Evolutionary conservation across 1,140 invertebrate species (phyloP).

Genomic region (Tetragnatha versicolor): DNA sequence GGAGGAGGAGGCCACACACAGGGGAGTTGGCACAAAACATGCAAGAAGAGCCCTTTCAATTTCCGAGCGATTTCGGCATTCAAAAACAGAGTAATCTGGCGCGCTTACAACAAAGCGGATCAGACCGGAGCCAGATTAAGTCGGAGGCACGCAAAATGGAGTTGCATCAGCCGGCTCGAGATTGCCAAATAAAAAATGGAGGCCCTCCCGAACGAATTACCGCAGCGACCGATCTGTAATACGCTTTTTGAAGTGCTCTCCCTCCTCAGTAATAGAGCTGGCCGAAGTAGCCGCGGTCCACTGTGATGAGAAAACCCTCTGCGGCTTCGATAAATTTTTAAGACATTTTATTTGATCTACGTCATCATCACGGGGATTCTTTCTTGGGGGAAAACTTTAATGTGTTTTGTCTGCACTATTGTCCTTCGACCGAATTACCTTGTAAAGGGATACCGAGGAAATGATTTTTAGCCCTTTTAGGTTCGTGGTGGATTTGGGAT

Average conservation of each 20-base stretch:
- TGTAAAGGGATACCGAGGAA: too few species aligned
- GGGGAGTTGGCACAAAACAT: too few species aligned
- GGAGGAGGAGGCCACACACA: too few species aligned
- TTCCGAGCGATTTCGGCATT: too few species aligned
- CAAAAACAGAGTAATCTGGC: too few species aligned
- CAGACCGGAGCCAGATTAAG: conserved; percentile 31
- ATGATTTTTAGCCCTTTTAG: too few species aligned
- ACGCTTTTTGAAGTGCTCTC: conserved; percentile 41
- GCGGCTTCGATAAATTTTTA: conserved; percentile 32
- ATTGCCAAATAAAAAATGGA: conserved; percentile 55
- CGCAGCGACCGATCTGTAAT: conserved; percentile 49
- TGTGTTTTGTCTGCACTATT: too few species aligned
- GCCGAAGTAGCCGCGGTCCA: conserved; percentile 19
- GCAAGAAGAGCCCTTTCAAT: too few species aligned
- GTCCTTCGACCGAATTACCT: too few species aligned
- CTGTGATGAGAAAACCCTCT: conserved; percentile 1
- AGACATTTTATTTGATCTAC: conserved; percentile 1
- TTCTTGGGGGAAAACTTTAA: too few species aligned
- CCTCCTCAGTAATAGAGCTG: conserved; percentile 39
- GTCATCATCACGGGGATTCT: neutral
- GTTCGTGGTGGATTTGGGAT: too few species aligned
- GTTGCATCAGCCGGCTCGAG: too few species aligned
- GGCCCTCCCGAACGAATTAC: conserved; percentile 41
- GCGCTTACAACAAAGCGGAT: conserved; percentile 43
- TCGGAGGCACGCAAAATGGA: conserved; percentile 33